These are phyloP conservation scores for Yoshiicerus persimilis DNA, from an alignment of 1,140 invertebrate species.

Conservation along the genomic window DNA sequence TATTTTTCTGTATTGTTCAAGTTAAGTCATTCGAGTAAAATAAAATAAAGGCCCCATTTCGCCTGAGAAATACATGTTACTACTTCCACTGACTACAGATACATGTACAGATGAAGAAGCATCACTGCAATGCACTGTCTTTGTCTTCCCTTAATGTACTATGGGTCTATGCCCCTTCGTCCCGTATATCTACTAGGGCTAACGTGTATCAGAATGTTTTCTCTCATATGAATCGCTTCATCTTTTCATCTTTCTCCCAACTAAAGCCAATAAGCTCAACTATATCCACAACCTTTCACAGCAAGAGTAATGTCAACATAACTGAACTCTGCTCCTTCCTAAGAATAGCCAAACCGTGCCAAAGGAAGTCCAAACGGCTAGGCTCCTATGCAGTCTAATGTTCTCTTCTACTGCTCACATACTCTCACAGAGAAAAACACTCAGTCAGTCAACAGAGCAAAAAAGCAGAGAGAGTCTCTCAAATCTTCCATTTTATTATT, in stretches of 20 bases:
- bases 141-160: neutral
- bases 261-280: conserved; percentile 1
- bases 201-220: neutral
- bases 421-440: neutral
- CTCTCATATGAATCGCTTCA: neutral
- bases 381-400: neutral
- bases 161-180: no score
- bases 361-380: neutral
- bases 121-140: neutral
- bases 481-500: conserved; percentile 27
- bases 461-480: neutral
- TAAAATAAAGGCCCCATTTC: neutral
- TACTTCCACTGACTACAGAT: neutral
- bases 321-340: neutral
- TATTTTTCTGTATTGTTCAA: no score
- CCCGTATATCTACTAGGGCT: neutral
- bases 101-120: neutral
- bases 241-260: neutral
- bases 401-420: no score
- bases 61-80: neutral
- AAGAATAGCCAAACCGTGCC: neutral
- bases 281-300: neutral
- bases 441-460: neutral
- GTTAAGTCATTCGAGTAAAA: neutral
- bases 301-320: neutral